Evolutionary conservation across 2,113 vertebrate species (phyloP).

Genomic region (Seriola dumerili): DNA sequence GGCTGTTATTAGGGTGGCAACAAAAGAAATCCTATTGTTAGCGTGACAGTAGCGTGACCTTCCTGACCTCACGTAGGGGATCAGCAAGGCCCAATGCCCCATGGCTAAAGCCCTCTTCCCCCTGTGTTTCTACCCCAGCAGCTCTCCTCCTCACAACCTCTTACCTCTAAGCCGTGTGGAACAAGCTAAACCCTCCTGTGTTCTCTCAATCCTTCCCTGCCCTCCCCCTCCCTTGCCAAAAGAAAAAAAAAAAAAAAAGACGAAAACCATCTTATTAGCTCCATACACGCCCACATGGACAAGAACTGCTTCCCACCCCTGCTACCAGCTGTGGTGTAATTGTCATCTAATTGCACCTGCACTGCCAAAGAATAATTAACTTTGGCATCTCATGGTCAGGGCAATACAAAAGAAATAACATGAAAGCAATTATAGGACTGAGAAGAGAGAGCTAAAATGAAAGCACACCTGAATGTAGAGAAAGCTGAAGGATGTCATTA

Average conservation of each 20-base stretch:
- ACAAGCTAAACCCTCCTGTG: constrained; percentile 69
- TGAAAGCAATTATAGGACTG: constrained; percentile 76
- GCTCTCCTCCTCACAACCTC: constrained; percentile 64
- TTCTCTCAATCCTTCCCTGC: constrained; percentile 44
- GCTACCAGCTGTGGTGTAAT: constrained; percentile 85
- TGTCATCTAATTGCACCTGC: constrained; percentile 86
- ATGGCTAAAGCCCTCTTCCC: constrained; percentile 59
- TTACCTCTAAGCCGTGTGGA: constrained; percentile 77
- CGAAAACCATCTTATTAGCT: constrained; percentile 78
- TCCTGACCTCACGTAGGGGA: constrained; percentile 78
- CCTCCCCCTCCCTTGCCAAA: constrained; percentile 13
- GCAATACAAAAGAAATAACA: constrained; percentile 79
- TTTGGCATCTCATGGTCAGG: constrained; percentile 76
- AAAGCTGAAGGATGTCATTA: constrained; percentile 75
- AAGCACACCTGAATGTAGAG: constrained; percentile 73
- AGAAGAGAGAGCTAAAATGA: constrained; percentile 48
- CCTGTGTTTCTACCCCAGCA: constrained; percentile 38
- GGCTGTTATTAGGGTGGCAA: constrained; percentile 57
- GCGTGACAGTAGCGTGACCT: constrained; percentile 85
- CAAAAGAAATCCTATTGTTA: constrained; percentile 84
- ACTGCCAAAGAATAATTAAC: constrained; percentile 82
- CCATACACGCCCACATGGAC: constrained; percentile 66
- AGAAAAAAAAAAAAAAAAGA: constrained; percentile 35
- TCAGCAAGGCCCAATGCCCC: constrained; percentile 66
- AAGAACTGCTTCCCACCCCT: constrained; percentile 70